phyloP scores from a whole-genome alignment of 37 sponge, comb jelly and placozoan species.

The Aphrocallistes beatrix region DNA sequence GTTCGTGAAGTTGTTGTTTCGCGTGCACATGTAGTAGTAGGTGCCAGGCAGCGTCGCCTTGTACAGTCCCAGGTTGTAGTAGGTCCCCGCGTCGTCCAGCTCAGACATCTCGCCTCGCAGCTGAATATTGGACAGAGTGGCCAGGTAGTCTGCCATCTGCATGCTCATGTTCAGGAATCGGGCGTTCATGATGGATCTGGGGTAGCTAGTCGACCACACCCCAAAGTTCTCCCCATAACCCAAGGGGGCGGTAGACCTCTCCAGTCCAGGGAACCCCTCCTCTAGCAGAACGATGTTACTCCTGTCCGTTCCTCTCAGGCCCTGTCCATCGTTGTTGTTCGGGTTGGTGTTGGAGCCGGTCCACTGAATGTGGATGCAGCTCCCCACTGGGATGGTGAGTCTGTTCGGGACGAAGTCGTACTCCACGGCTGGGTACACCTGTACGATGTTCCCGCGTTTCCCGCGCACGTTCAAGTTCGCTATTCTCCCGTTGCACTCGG shows the following conservation, averaged over 20 bases:
- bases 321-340: conserved; percentile 92
- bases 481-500: conserved; percentile 37
- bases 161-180: conserved; percentile 47
- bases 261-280: conserved; percentile 37
- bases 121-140: conserved; percentile 38
- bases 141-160: conserved; percentile 38
- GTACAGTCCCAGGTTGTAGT: conserved; percentile 80
- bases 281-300: conserved; percentile 85
- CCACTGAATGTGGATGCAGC: conserved; percentile 92
- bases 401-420: conserved; percentile 95
- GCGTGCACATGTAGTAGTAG: conserved; percentile 84
- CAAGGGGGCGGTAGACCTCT: conserved; percentile 1
- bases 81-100: conserved; percentile 93
- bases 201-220: conserved; percentile 85
- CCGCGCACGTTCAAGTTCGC: conserved; percentile 92
- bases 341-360: conserved; percentile 98
- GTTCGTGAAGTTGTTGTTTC: conserved; percentile 99
- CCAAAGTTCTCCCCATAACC: conserved; percentile 32
- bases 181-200: conserved; percentile 36
- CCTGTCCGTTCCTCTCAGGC: conserved; percentile 77
- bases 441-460: conserved; percentile 97
- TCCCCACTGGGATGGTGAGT: conserved; percentile 26
- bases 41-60: conserved; percentile 58
- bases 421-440: conserved; percentile 94
- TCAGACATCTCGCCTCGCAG: conserved; percentile 92